Evolutionary conservation across 2,113 vertebrate genomes (phyloP), one percentile per base, ranked within the genome.

Genomic region (Hippocampus guttulatus): DNA sequence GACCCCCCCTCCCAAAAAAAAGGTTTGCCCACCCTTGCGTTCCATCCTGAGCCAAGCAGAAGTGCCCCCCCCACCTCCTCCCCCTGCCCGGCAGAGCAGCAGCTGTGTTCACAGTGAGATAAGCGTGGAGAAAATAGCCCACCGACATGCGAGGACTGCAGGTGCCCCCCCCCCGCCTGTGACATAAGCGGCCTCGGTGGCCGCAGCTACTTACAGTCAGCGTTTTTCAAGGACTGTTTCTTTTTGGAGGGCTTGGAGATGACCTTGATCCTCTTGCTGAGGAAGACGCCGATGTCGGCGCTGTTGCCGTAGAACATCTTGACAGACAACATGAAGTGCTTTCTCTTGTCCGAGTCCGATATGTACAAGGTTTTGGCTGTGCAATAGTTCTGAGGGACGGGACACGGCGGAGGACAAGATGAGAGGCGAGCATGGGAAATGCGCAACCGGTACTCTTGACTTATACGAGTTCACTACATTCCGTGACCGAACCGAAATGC

Each of bases 321-420:
- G 73, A 99, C 97, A 0, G 97, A 98, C 90, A 99, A 92, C 97
- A 99, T 99, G 96, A 99, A 99, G 94, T 99, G 97, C 92, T 99
- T 99, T 92, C 97, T 94, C 91, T 99, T 99, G 94, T 99, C 97
- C 15, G 96, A 98, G 90, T 98, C 97, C 52, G 97, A 99, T 95
- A 99, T 99, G 93, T 99, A 99, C 93, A 99, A 95, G 67, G 97
- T 99, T 95, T 99, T 99, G 90, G 97, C 97, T 89, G 97, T 99
- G 94, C 97, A 99, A 95, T 98, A 99, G 88, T 99, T 99, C 97
- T 99, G 93, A 18, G 2, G 7, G 33, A 52, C 0, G 9, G 52
- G 25, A 49, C 33, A 38, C 18, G 25, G 12, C 3, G 10, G 89
- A 82, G 84, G 3, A 25, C 74, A 71, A 52, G 23, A 27, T 20